These are phyloP conservation scores for Perca schrenkii DNA, from an alignment of 2,113 vertebrate species.

Conservation along the genomic window DNA sequence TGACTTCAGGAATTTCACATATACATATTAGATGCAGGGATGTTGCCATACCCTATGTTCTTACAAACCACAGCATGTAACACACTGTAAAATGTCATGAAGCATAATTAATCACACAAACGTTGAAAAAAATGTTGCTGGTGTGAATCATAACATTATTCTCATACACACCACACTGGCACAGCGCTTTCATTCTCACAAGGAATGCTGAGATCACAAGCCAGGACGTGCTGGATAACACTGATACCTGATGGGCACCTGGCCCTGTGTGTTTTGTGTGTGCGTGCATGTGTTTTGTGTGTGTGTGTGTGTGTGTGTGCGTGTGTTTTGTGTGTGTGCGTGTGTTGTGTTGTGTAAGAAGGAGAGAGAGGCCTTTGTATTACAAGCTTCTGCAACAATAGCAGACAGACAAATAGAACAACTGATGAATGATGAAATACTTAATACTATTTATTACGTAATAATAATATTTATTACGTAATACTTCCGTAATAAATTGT, in stretches of 20 bases:
- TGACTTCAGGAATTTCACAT: constrained; percentile 21
- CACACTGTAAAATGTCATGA: constrained; percentile 6
- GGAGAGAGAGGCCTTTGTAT: constrained; percentile 69
- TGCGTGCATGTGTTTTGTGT: constrained; percentile 29
- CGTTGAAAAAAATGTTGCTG: constrained; percentile 34
- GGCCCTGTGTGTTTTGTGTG: constrained; percentile 31
- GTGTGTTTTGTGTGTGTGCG: constrained; percentile 23
- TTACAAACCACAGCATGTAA: background rate
- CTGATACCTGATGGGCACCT: constrained; percentile 73
- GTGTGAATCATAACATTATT: constrained; percentile 43
- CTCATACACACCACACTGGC: constrained; percentile 56
- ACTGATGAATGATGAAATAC: constrained; percentile 41
- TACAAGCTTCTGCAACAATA: constrained; percentile 41
- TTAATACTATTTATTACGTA: too few species aligned
- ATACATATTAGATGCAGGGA: background rate
- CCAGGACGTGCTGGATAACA: constrained; percentile 73
- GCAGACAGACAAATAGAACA: constrained; percentile 42
- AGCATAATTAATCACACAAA: constrained; percentile 17
- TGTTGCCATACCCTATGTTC: too few species aligned
- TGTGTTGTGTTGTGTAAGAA: constrained; percentile 53
- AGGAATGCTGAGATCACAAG: constrained; percentile 81
- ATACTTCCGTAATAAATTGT: constrained; percentile 23
- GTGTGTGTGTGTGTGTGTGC: constrained; percentile 41
- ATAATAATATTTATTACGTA: too few species aligned
- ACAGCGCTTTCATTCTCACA: constrained; percentile 47